phyloP scores from a whole-genome alignment of 2,113 vertebrate genomes.

The cattle (Bos taurus) region DNA sequence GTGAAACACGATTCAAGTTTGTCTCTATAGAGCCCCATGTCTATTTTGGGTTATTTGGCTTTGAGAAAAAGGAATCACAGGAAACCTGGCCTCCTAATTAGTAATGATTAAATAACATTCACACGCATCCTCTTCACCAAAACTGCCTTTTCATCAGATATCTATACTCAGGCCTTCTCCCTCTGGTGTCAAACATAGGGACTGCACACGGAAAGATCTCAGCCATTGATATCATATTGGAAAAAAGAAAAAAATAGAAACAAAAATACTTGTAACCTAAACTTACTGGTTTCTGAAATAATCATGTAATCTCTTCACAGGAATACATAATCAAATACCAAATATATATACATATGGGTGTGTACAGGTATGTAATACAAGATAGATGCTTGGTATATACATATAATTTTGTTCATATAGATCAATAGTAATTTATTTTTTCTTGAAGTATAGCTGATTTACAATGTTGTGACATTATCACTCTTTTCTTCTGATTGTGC shows the following conservation, averaged over 20 bases:
- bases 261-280: neutral
- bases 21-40: neutral
- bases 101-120: neutral
- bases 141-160: neutral
- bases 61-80: conserved; percentile 10
- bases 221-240: neutral
- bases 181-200: neutral
- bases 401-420: neutral
- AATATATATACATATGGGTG: neutral
- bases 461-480: neutral
- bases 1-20: neutral
- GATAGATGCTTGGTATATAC: neutral
- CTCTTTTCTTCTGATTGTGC: neutral
- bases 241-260: conserved; percentile 19
- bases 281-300: neutral
- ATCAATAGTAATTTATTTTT: neutral
- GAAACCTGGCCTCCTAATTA: conserved; percentile 1
- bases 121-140: neutral
- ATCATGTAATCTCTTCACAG: neutral
- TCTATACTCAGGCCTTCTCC: neutral
- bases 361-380: neutral
- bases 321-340: neutral
- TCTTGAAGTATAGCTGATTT: neutral
- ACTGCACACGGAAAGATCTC: neutral
- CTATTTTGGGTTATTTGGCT: neutral